Percentiles rank a stretch among this genome's conserved stretches.
phyloP scores from a whole-genome alignment of 2,888 invertebrate species.

The Drosophila aldrichi region DNA sequence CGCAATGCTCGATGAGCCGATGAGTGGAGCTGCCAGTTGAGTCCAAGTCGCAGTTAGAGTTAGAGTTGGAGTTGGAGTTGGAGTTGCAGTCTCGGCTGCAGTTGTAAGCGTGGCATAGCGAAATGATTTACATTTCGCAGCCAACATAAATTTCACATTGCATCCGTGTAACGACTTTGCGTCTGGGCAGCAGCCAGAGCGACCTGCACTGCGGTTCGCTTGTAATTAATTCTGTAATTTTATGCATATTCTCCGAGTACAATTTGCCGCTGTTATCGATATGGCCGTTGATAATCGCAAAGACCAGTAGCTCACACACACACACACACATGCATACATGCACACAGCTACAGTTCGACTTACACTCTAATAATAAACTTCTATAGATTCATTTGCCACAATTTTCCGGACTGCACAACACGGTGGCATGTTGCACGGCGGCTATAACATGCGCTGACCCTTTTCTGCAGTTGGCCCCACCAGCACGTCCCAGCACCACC shows the following conservation, averaged over 20 bases:
- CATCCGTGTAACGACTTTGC: constrained; percentile 70
- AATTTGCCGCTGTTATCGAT: constrained; percentile 52
- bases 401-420: constrained; percentile 49
- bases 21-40: constrained; percentile 46
- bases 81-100: background rate
- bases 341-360: background rate
- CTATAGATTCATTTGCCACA: constrained; percentile 67
- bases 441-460: constrained; percentile 64
- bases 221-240: constrained; percentile 63
- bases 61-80: background rate
- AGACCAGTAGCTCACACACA: constrained; percentile 68
- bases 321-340: constrained; percentile 7
- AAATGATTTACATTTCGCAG: constrained; percentile 84
- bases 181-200: constrained; percentile 20
- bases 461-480: constrained; percentile 29
- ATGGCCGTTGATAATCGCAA: constrained; percentile 59
- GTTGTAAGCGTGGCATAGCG: constrained; percentile 75
- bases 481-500: background rate
- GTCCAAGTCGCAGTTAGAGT: background rate
- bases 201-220: constrained; percentile 12
- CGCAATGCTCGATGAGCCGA: constrained; percentile 71
- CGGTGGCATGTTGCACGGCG: constrained; percentile 70
- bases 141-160: constrained; percentile 58
- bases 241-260: constrained; percentile 59
- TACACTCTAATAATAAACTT: constrained; percentile 64